These are phyloP conservation scores for Centropristis striata DNA, from an alignment of 2,113 vertebrate species.

Conservation along the genomic window DNA sequence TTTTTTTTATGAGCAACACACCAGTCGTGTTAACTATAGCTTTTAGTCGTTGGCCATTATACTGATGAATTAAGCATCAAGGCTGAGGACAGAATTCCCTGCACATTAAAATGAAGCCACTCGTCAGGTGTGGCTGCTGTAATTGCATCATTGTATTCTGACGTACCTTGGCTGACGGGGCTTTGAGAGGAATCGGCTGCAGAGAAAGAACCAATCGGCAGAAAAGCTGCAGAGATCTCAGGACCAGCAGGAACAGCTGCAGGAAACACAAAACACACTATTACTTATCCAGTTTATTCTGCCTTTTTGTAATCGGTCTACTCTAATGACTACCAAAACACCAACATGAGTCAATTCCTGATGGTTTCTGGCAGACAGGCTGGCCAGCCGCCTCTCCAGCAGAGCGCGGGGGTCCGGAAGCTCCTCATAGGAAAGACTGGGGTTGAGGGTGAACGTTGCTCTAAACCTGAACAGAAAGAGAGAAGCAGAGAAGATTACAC, in stretches of 20 bases:
- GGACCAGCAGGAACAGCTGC: conserved; percentile 93
- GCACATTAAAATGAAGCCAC: background rate
- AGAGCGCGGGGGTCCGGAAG: conserved; percentile 75
- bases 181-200: conserved; percentile 92
- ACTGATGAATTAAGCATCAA: background rate
- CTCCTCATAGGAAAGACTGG: conserved; percentile 85
- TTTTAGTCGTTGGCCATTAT: background rate
- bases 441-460: conserved; percentile 90
- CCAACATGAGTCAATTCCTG: conserved; percentile 94
- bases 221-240: conserved; percentile 91
- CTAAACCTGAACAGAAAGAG: conserved; percentile 87
- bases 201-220: conserved; percentile 94
- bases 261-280: conserved; percentile 48
- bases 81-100: background rate
- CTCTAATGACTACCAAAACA: conserved; percentile 27
- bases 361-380: conserved; percentile 87
- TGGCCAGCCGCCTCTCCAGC: conserved; percentile 89
- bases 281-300: background rate
- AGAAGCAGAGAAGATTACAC: background rate
- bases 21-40: background rate
- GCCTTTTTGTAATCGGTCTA: background rate
- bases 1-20: background rate
- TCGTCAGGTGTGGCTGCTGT: background rate
- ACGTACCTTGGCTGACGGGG: conserved; percentile 86
- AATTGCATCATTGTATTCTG: background rate